phyloP scores from a whole-genome alignment of 1,140 invertebrate genomes.

The Diplogasteroides magnus region DNA sequence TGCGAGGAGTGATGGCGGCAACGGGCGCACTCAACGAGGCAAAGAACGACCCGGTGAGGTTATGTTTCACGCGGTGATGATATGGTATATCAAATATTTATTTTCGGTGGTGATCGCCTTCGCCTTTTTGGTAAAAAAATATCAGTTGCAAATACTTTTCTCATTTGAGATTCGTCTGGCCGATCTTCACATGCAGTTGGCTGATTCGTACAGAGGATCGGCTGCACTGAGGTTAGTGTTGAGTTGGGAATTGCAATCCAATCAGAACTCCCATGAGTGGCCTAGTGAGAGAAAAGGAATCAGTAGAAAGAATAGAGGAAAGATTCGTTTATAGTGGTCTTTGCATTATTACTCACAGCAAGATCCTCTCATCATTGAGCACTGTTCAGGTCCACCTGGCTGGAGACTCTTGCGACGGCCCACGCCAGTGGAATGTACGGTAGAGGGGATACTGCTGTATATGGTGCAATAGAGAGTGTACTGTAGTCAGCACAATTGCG shows the following conservation, averaged over 20 bases:
- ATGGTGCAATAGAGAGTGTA: too few relatives aligned
- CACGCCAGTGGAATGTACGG: slow-evolving; percentile 64
- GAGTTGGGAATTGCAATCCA: too few relatives aligned
- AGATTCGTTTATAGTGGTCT: background rate
- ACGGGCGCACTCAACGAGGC: slow-evolving; percentile 84
- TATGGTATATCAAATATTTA: background rate
- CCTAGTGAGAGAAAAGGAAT: too few relatives aligned
- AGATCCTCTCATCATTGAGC: too few relatives aligned
- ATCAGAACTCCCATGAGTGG: too few relatives aligned
- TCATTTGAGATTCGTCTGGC: slow-evolving; percentile 62
- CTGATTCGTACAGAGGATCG: slow-evolving; percentile 86
- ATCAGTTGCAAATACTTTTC: too few relatives aligned
- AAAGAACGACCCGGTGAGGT: slow-evolving; percentile 77
- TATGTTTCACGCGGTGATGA: too few relatives aligned
- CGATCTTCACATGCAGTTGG: slow-evolving; percentile 84
- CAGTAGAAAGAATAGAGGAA: too few relatives aligned
- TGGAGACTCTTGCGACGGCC: slow-evolving; percentile 78
- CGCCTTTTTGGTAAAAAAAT: too few relatives aligned
- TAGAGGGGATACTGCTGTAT: too few relatives aligned
- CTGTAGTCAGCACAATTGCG: background rate
- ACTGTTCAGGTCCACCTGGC: slow-evolving; percentile 88
- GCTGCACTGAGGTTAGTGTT: slow-evolving; percentile 64
- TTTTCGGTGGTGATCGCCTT: too few relatives aligned
- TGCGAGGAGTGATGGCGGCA: slow-evolving; percentile 85
- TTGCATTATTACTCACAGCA: too few relatives aligned